Evolutionary conservation across 2,797 vertebrate genomes (phyloP), one percentile per base, ranked within the genome.

Genomic region (Nannoperca obscura): DNA sequence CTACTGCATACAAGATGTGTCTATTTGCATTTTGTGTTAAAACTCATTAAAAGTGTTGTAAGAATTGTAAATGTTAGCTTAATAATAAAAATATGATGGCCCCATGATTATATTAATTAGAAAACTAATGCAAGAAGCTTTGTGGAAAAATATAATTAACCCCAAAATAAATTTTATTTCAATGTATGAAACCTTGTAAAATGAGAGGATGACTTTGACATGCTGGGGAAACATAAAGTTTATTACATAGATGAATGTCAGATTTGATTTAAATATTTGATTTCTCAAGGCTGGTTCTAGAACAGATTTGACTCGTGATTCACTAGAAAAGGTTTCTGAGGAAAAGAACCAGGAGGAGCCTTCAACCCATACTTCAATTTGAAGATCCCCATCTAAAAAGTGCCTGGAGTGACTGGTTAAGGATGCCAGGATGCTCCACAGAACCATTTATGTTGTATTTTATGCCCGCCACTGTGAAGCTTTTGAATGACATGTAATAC

Each of bases 201-300:
- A 38, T 46, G 44, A 19, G 15, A 46, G 44, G 17, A 46, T 7
- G 49, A 59, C 20, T 54, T 49, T 38, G n/a, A n/a, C 38, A 42
- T 6, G 32, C 13, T 44, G 53, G 11, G 32, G 12, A 38, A 72
- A 32, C 38, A 52, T 15, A 54, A 13, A 14, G 27, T 36, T 40
- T 53, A 59, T 42, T n/a, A 63, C 38, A 17, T 10, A 17, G 5
- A 55, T 60, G 27, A 44, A 50, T 50, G 50, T 50, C 50, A 70
- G 3, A 64, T 66, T 65, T 62, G 4, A 52, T 69, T 70, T 61
- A 46, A 64, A 71, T 52, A 53, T 65, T 69, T 53, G 2, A 62
- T 66, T 4, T 0, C 5, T 58, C 0, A 49, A 17, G 22, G 71
- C 38, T 49, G 15, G 2, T n/a, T 7, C 49, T 44, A 17, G 58